phyloP scores from a whole-genome alignment of 1,140 invertebrate genomes.

The Saccostrea echinata region DNA sequence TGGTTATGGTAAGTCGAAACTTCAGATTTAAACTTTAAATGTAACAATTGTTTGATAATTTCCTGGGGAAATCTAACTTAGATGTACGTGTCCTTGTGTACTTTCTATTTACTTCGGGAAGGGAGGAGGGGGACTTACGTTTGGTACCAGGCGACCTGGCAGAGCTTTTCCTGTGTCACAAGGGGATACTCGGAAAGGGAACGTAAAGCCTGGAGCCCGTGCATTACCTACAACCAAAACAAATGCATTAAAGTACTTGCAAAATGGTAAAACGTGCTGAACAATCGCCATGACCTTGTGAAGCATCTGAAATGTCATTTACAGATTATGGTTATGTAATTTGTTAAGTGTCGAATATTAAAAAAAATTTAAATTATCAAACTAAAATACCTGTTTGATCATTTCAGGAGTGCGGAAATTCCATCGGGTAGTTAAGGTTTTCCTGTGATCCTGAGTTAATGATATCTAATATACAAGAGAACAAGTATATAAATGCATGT shows the following conservation, averaged over 20 bases:
- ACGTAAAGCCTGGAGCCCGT: constrained; percentile 68
- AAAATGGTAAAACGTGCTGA: neutral
- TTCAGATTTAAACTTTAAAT: too few relatives aligned
- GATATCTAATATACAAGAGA: constrained; percentile 61
- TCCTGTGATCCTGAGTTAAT: constrained; percentile 63
- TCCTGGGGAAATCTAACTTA: too few relatives aligned
- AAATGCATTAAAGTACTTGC: neutral
- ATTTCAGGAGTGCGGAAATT: constrained; percentile 66
- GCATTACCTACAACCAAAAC: constrained; percentile 63
- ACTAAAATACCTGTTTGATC: constrained; percentile 68
- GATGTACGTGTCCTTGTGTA: too few relatives aligned
- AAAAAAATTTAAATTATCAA: too few relatives aligned
- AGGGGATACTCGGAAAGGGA: constrained; percentile 74
- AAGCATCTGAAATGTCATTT: constrained; percentile 2
- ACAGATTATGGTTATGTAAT: neutral
- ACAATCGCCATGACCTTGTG: neutral
- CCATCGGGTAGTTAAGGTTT: constrained; percentile 63
- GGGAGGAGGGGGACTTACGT: constrained; percentile 63
- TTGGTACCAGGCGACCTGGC: constrained; percentile 74
- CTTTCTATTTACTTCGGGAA: neutral
- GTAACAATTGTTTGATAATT: too few relatives aligned
- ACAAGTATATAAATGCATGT: neutral
- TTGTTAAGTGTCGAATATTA: neutral
- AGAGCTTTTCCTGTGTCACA: constrained; percentile 73
- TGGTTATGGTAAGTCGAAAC: too few relatives aligned